Evolutionary conservation across 2,797 vertebrate genomes (phyloP), one percentile per base, ranked within the genome.

Genomic region (Pantherophis vulpinus): DNA sequence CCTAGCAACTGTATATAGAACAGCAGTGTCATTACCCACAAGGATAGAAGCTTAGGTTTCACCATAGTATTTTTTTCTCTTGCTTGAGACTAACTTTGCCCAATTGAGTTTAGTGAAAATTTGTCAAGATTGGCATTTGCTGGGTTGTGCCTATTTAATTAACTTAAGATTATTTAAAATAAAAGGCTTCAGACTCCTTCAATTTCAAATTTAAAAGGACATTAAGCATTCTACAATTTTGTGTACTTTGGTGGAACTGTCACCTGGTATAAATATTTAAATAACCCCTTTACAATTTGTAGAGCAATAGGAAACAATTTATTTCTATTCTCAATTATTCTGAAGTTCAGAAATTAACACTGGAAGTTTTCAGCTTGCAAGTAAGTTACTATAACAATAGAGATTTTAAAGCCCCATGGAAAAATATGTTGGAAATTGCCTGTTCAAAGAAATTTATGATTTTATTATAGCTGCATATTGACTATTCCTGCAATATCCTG

Each of bases 371-470:
- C 89, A 94, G 91, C 23, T 96, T 95, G 95, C 93, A 95, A 97
- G 94, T 90, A 95, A 96, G 92, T 96, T 97, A 59, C 93, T 94
- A 94, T 95, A 97, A 96, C 94, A 97, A 96, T 70, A 97, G 96
- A 96, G 95, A 96, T 96, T 97, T 97, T 94, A 97, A 97, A 97
- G 95, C 95, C 87, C 96, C 66, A 18, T 97, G 95, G 94, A 97
- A 97, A 93, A 96, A 93, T 95, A 96, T 95, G 91, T 97, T 98
- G 13, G 37, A 98, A 98, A 98, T 98, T 97, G 97, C 97, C 97
- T 98, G 95, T 96, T 98, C 97, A 96, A 97, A 97, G 93, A 98
- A 98, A 98, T 98, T 98, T 98, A 98, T 97, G 97, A 97, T 98
- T 98, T 98, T 98, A 98, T 98, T 98, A 97, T 92, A 96, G 95